A percentile compares a stretch with the other conserved stretches of the same genome.
These are phyloP conservation scores for Phorcus lineatus DNA, from an alignment of 2,888 invertebrate species.

Conservation along the genomic window DNA sequence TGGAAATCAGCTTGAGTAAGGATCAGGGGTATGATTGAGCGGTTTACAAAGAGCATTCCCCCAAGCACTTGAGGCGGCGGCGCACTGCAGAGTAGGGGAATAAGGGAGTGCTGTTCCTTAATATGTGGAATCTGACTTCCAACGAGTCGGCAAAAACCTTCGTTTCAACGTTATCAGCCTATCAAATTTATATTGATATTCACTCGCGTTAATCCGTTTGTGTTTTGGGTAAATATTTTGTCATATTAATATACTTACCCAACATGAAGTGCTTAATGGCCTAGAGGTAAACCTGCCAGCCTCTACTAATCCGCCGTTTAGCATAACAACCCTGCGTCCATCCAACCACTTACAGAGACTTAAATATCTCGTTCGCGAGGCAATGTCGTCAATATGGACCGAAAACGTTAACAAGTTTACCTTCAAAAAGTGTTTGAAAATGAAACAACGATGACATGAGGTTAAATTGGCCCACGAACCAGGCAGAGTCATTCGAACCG, in stretches of 20 bases:
- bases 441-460: neutral
- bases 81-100: neutral
- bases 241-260: constrained; percentile 39
- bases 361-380: constrained; percentile 14
- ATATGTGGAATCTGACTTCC: neutral
- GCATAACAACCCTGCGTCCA: constrained; percentile 16
- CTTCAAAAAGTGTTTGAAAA: neutral
- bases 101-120: neutral
- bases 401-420: neutral
- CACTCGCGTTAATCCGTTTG: constrained; percentile 29
- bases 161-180: neutral
- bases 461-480: neutral
- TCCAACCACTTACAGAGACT: neutral
- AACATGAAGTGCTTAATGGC: constrained; percentile 54
- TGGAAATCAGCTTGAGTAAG: constrained; percentile 1
- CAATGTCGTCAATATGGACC: neutral
- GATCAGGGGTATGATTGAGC: constrained; percentile 1
- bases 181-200: constrained; percentile 4
- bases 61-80: neutral
- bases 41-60: neutral
- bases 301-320: constrained; percentile 18
- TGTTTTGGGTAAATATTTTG: constrained; percentile 30
- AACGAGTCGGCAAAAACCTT: neutral
- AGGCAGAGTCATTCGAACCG: too few species aligned
- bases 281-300: constrained; percentile 60